phyloP scores from a whole-genome alignment of 35 echinoderm and acorn worm genomes.

The Patiria miniata region DNA sequence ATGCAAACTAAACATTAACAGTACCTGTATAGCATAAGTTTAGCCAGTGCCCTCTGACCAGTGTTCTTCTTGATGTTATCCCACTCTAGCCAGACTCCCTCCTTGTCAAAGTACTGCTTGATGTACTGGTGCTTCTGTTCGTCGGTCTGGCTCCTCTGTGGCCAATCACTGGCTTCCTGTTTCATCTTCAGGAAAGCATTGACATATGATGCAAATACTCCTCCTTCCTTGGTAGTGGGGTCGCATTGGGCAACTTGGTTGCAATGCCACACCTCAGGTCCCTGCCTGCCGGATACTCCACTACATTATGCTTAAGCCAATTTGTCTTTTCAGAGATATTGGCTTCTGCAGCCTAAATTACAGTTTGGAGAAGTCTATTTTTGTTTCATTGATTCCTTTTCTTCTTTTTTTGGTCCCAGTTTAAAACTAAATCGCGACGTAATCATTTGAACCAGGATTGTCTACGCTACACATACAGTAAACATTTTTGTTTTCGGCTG shows the following conservation, averaged over 20 bases:
- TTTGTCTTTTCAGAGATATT: too few species aligned
- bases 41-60: slow-evolving; percentile 21
- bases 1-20: too few species aligned
- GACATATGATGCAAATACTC: slow-evolving; percentile 51
- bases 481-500: too few species aligned
- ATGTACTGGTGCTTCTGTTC: slow-evolving; percentile 27
- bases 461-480: too few species aligned
- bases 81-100: slow-evolving; percentile 26
- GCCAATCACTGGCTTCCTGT: slow-evolving; percentile 50
- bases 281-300: too few species aligned
- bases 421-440: too few species aligned
- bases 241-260: slow-evolving; percentile 27
- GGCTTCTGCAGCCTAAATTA: too few species aligned
- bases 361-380: too few species aligned
- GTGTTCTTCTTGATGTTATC: slow-evolving; percentile 39
- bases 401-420: too few species aligned
- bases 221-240: background rate
- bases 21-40: slow-evolving; percentile 43
- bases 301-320: too few species aligned
- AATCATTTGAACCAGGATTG: too few species aligned
- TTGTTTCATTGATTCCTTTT: too few species aligned
- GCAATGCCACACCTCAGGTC: slow-evolving; percentile 73
- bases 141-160: slow-evolving; percentile 1
- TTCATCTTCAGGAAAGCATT: slow-evolving; percentile 59
- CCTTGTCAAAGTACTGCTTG: slow-evolving; percentile 23